Evolutionary conservation across 35 echinoderm and acorn worm genomes (phyloP), one percentile per base, ranked within the genome.

Genomic region (Lytechinus variegatus): DNA sequence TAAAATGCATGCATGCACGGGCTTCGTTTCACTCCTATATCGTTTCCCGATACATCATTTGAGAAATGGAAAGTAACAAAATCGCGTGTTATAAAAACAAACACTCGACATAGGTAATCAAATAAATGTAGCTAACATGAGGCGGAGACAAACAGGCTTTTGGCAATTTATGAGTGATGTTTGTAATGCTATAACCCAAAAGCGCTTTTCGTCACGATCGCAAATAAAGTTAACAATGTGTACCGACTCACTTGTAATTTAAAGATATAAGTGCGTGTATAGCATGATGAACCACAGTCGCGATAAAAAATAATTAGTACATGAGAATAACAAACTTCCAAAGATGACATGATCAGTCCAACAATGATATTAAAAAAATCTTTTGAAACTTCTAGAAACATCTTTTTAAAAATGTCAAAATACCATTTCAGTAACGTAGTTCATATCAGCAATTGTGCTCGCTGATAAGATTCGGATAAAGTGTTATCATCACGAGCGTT

Each of bases 71-170:
- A 79, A 19, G 66, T 79, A 16, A 8, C 66, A 16, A 79, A 79
- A 79, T 79, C 66, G 66, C 66, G 66, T 79, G 66, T 79, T 79
- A 79, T 24, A 24, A 79, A 79, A 79, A 79, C 66, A 24, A 79
- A 79, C n/a, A 79, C 66, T 79, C 66, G 8, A 79, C 21, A 24
- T 79, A 79, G 66, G 66, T 79, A 27, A 79, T 79, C 66, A 79
- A 79, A 79, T 79, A 79, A 79, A 79, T 71, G 61, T n/a, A 79
- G 66, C 66, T 79, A 79, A 79, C 66, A 24, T 79, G n/a, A 24
- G 14, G 14, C 66, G 19, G 66, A 79, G 66, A 79, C 66, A 79
- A 79, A 79, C 66, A 79, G 66, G 66, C 6, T 79, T 79, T 79
- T 14, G 21, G 66, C 66, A n/a, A 79, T 79, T 58, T 79, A 79